A percentile compares a stretch with the other conserved stretches of the same genome.
phyloP scores from a whole-genome alignment of 2,888 invertebrate genomes.

The Philaethria dido region DNA sequence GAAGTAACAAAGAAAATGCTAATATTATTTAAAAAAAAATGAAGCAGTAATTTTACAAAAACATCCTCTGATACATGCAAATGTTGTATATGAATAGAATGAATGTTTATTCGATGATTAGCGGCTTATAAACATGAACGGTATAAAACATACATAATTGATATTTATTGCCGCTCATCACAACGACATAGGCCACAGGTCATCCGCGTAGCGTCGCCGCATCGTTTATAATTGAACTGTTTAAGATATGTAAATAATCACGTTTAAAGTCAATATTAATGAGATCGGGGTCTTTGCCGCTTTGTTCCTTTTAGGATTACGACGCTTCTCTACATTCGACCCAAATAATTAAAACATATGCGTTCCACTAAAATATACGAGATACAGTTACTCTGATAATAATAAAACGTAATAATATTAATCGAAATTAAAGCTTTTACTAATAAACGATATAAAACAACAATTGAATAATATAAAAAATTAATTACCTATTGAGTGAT shows the following conservation, averaged over 20 bases:
- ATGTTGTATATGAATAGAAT: no score
- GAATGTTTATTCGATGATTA: not conserved
- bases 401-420: no score
- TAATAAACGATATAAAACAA: no score
- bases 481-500: not conserved
- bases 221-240: constrained; percentile 50
- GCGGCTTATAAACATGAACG: not conserved
- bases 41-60: no score
- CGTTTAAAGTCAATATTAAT: constrained; percentile 55
- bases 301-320: constrained; percentile 15
- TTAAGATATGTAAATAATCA: constrained; percentile 58
- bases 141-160: constrained; percentile 20
- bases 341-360: constrained; percentile 20
- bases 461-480: not conserved
- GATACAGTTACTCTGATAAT: not conserved
- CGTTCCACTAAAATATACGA: not conserved
- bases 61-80: no score
- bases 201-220: no score
- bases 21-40: no score
- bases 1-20: no score
- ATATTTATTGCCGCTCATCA: constrained; percentile 29
- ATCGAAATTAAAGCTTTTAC: no score
- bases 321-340: constrained; percentile 13
- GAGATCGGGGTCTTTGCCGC: constrained; percentile 31
- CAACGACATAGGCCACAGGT: constrained; percentile 43